Conservation (phyloP, 2,797 vertebrate genomes). For the Helicolenus hilgendorfi region DNA sequence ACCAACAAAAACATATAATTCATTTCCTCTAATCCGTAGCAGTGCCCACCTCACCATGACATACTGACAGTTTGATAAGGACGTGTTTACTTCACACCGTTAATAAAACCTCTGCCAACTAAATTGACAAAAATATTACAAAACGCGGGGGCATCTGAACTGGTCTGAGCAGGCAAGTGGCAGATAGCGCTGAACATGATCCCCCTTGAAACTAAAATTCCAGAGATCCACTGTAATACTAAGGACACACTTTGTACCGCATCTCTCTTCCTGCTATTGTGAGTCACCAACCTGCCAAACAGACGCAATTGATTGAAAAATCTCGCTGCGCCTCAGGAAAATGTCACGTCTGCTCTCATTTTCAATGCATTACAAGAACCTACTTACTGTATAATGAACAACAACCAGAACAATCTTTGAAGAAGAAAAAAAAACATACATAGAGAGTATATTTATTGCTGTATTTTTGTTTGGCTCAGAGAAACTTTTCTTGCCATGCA, state of each 20-base stretch:
- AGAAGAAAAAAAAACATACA: neutral
- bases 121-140: neutral
- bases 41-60: neutral
- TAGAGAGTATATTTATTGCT: neutral
- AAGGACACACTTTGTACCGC: neutral
- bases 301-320: neutral
- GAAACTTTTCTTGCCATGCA: neutral
- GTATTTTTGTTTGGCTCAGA: neutral
- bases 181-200: neutral
- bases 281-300: constrained; percentile 21
- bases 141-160: neutral
- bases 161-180: neutral
- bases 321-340: neutral
- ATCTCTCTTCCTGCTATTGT: neutral
- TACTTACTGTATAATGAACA: neutral
- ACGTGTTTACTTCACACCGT: neutral
- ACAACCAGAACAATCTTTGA: neutral
- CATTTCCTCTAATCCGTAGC: neutral
- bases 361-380: neutral
- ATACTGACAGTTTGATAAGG: neutral
- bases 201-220: neutral
- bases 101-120: neutral
- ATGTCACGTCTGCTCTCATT: neutral
- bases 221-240: neutral
- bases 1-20: neutral